These are phyloP conservation scores for Microcebus griseorufus DNA, from an alignment of 2,113 vertebrate genomes.

Conservation along the genomic window DNA sequence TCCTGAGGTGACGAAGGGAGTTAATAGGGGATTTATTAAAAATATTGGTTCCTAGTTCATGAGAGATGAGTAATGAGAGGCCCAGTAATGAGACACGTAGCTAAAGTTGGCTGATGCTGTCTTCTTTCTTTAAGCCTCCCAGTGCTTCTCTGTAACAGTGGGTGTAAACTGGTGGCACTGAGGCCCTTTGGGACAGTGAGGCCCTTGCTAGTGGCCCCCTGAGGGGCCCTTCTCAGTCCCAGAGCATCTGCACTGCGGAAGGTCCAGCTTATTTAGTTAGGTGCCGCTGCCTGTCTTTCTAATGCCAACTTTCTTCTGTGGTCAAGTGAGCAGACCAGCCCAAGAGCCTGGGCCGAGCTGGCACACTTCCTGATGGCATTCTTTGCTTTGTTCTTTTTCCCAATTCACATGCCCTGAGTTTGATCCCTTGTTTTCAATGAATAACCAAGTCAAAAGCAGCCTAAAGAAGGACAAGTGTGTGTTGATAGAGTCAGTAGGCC, in stretches of 20 bases:
- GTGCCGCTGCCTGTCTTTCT: not conserved
- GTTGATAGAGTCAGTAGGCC: not conserved
- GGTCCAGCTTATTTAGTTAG: not conserved
- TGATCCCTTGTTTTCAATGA: constrained; percentile 15
- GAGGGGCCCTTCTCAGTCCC: not conserved
- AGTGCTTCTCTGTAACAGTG: not conserved
- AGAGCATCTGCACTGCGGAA: not conserved
- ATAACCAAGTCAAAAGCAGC: not conserved
- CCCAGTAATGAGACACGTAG: not conserved
- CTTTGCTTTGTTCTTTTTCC: not conserved
- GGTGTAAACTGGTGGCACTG: not conserved
- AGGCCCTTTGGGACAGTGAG: not conserved
- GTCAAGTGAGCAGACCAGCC: not conserved
- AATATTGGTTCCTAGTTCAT: not conserved
- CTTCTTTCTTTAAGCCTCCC: not conserved
- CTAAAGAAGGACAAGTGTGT: not conserved
- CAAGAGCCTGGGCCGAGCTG: not conserved
- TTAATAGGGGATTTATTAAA: not conserved
- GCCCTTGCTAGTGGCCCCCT: not conserved
- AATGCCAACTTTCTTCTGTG: not conserved
- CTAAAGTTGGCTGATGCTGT: not conserved
- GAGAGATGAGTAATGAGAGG: not conserved
- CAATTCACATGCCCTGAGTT: not conserved
- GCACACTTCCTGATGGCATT: not conserved
- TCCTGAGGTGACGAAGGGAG: not conserved